A percentile compares a stretch with the other conserved stretches of the same genome.
Conservation (phyloP, 2,888 invertebrate species). For the Buathra laborator region DNA sequence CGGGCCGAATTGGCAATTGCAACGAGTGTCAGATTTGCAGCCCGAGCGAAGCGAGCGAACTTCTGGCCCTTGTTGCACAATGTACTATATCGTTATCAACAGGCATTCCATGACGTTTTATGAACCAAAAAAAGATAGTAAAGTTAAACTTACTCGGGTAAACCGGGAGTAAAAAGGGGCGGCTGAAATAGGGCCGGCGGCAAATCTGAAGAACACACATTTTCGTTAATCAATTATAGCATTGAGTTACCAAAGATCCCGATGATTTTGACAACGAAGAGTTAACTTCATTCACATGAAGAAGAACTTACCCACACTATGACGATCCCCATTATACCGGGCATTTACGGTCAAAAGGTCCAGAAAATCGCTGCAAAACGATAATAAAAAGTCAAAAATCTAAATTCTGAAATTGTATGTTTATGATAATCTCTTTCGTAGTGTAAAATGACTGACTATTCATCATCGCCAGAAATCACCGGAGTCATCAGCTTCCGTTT, state of each 20-base stretch:
- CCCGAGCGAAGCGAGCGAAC: no score
- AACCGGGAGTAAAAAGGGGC: constrained; percentile 65
- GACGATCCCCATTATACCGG: no score
- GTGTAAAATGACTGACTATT: background rate
- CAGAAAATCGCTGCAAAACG: background rate
- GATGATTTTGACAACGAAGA: no score
- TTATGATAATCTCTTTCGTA: background rate
- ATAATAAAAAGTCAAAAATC: background rate
- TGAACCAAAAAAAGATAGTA: no score
- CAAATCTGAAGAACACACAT: constrained; percentile 47
- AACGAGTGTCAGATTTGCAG: no score
- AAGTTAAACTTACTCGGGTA: constrained; percentile 76
- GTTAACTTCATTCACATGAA: no score
- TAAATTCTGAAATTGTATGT: background rate
- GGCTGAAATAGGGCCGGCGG: constrained; percentile 70
- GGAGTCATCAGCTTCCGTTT: background rate
- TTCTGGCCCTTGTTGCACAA: no score
- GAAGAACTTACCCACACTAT: no score
- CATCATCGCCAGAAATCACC: background rate
- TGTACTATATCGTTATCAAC: no score
- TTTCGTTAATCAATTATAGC: background rate
- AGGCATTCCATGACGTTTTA: no score
- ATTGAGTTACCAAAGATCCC: background rate
- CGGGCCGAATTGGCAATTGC: no score
- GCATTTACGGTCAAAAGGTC: no score